Evolutionary conservation across 2,888 invertebrate species (phyloP), one percentile per base, ranked within the genome.

Genomic region (Tolmerus cingulatus): DNA sequence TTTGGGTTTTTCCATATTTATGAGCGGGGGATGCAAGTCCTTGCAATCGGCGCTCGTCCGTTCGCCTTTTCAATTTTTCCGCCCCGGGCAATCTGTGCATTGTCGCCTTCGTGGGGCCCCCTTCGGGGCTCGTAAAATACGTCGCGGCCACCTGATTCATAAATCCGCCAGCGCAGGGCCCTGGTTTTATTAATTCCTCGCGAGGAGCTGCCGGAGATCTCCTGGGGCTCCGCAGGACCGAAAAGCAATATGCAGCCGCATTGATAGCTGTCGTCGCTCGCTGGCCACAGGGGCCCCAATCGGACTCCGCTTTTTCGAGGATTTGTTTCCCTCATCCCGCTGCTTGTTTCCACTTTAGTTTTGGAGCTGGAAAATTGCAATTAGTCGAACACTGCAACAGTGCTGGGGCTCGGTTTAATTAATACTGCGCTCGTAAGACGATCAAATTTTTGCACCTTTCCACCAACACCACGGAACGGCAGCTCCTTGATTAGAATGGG

Each of bases 1-100:
- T 82, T 66, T 82, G 16, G 23, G 34, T 37, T 66, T 82, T 66
- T 82, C 82, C 82, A 82, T 82, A 82, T 82, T 82, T 82, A 82
- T 66, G 82, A 82, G 82, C 16, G 37, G 9, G 66, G 82, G 82
- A 81, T n/a, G 79, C 19, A 51, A 57, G 30, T 51, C 30, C 55
- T 27, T 51, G 81, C 27, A 82, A 82, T 57, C 37, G n/a, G 40
- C 37, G 37, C 40, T 57, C 66, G 16, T 55, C 30, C 9, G 19
- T 51, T 55, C 46, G n/a, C 51, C 40, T 82, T 66, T 57, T 66
- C 82, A 66, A 57, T 34, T 66, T 57, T 82, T 57, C 27, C 23
- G 66, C 57, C 66, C 16, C n/a, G 12, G 37, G 57, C 82, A 57
- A 82, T 57, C 66, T 66, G 57, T 82, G 57, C 82, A 37, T 57